Evolutionary conservation across 2,113 vertebrate species (phyloP).

Genomic region (Eptatretus burgeri): DNA sequence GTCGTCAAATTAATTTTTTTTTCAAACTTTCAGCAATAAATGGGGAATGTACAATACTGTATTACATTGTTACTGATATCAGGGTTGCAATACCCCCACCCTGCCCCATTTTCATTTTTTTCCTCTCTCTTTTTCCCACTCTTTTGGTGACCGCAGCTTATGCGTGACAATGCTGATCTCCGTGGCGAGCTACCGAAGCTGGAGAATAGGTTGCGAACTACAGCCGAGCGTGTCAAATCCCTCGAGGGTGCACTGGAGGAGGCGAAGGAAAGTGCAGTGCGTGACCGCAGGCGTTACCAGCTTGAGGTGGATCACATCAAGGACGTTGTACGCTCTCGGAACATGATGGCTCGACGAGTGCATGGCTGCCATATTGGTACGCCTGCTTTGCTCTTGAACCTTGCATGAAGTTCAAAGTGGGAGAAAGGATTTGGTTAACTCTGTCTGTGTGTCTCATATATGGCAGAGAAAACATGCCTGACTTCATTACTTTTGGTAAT

Average conservation of each 20-base stretch:
- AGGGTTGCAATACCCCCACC: background rate
- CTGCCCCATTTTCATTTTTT: background rate
- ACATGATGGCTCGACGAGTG: too few relatives aligned
- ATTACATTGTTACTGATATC: too few relatives aligned
- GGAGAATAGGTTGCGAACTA: background rate
- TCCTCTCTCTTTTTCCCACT: background rate
- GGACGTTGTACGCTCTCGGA: background rate
- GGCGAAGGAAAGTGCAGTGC: background rate
- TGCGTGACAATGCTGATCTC: background rate
- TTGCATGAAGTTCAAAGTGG: too few relatives aligned
- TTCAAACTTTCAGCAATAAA: too few relatives aligned
- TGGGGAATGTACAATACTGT: too few relatives aligned
- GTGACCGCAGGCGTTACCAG: constrained; percentile 1
- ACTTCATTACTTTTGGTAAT: too few relatives aligned
- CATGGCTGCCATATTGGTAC: too few relatives aligned
- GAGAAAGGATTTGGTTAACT: too few relatives aligned
- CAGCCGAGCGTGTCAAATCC: constrained; percentile 4
- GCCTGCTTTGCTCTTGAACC: too few relatives aligned
- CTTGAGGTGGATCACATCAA: constrained; percentile 4
- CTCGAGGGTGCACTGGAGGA: background rate
- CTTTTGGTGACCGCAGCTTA: background rate
- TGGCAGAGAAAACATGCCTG: too few relatives aligned
- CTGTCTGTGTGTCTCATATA: too few relatives aligned
- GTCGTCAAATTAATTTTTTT: too few relatives aligned
- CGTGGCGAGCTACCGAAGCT: background rate